These are phyloP conservation scores for Scaptomyza parva DNA, from an alignment of 2,888 invertebrate genomes.

Conservation along the genomic window DNA sequence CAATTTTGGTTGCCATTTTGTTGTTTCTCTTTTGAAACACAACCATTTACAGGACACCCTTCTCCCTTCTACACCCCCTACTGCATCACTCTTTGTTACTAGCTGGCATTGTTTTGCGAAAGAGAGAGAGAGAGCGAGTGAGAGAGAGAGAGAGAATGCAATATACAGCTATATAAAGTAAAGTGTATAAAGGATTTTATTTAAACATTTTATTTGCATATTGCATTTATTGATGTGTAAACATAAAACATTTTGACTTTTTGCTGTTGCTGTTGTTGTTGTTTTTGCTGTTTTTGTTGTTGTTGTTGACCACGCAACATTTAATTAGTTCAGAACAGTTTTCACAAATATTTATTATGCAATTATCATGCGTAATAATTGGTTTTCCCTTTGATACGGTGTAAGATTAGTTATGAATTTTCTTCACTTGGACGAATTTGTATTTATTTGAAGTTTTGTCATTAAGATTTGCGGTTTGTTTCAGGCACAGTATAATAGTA, in stretches of 20 bases:
- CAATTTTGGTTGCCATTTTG: conserved; percentile 53
- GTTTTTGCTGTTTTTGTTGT: too few relatives aligned
- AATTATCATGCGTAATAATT: too few relatives aligned
- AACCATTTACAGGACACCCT: conserved; percentile 3
- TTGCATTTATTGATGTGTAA: conserved; percentile 57
- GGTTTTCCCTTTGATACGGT: too few relatives aligned
- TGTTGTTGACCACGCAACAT: conserved; percentile 3
- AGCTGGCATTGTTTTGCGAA: conserved; percentile 45
- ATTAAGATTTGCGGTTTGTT: not conserved
- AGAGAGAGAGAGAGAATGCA: not conserved
- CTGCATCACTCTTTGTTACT: not conserved
- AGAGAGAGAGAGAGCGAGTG: conserved; percentile 16
- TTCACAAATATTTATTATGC: too few relatives aligned
- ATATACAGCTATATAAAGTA: conserved; percentile 13
- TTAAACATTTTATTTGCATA: conserved; percentile 40
- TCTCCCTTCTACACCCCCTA: not conserved
- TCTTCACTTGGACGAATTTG: not conserved
- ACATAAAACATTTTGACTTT: conserved; percentile 33
- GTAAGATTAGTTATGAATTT: too few relatives aligned
- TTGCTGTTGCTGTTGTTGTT: conserved; percentile 3
- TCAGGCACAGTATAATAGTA: not conserved
- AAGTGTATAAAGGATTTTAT: conserved; percentile 32
- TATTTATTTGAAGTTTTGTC: not conserved
- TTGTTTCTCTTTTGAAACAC: conserved; percentile 9
- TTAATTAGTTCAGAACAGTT: conserved; percentile 17